Evolutionary conservation across 2,797 vertebrate species (phyloP).

Genomic region (Parotocinclus haroldoi): DNA sequence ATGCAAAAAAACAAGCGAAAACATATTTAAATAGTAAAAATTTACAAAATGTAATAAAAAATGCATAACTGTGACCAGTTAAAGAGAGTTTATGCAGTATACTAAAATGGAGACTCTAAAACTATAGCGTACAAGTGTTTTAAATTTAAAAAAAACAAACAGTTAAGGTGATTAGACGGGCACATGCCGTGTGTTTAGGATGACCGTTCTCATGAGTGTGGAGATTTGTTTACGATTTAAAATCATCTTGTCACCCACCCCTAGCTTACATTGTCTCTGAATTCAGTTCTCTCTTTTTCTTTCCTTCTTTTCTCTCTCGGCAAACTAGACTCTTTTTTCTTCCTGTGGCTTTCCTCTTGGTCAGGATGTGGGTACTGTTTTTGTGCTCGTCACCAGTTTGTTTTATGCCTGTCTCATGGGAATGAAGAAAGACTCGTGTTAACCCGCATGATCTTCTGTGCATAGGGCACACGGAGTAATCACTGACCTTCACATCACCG

Average conservation of each 20-base stretch:
- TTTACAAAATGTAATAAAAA: no score
- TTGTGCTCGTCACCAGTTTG: slow-evolving; percentile 23
- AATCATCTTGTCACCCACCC: background rate
- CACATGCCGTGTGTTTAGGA: no score
- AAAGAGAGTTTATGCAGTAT: no score
- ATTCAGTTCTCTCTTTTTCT: slow-evolving; percentile 22
- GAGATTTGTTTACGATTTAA: no score
- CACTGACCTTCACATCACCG: background rate
- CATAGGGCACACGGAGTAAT: background rate
- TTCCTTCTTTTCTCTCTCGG: slow-evolving; percentile 12
- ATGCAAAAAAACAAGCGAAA: no score
- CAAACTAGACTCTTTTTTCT: slow-evolving; percentile 45
- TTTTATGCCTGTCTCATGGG: slow-evolving; percentile 10
- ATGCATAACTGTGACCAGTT: no score
- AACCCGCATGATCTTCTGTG: slow-evolving; percentile 12
- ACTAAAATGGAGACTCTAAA: no score
- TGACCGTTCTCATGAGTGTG: no score
- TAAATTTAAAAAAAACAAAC: no score
- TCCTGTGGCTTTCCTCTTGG: slow-evolving; percentile 35
- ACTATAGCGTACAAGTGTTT: no score
- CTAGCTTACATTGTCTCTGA: slow-evolving; percentile 6
- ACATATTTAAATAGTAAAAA: no score
- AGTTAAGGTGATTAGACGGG: no score
- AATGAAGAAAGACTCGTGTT: slow-evolving; percentile 8
- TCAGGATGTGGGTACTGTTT: slow-evolving; percentile 52